These are phyloP conservation scores for Callosobruchus maculatus DNA, from an alignment of 2,888 invertebrate species.

Conservation along the genomic window DNA sequence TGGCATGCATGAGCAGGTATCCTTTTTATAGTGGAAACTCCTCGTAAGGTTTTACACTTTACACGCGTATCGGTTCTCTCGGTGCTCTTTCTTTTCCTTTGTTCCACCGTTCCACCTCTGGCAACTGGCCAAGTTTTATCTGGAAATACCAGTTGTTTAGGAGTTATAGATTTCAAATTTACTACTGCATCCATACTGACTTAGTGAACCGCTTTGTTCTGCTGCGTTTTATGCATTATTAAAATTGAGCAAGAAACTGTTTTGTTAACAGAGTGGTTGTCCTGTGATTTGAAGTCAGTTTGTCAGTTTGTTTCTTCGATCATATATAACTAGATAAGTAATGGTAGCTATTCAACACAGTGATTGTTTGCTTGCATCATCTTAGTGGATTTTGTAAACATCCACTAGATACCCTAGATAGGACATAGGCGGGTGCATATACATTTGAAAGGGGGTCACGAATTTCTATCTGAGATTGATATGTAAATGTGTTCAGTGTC, in stretches of 20 bases:
- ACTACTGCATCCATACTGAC: conserved; percentile 13
- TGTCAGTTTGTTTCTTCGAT: no score
- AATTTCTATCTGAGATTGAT: no score
- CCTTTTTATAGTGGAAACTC: not conserved
- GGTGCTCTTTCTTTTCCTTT: conserved; percentile 7
- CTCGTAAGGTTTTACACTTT: not conserved
- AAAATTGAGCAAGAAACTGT: not conserved
- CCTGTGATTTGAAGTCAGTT: not conserved
- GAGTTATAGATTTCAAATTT: conserved; percentile 15
- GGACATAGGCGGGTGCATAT: no score
- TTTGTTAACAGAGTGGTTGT: not conserved
- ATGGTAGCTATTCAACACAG: no score
- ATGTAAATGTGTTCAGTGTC: no score
- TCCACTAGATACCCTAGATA: no score
- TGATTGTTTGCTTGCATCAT: no score
- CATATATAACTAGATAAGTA: no score
- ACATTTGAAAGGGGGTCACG: no score
- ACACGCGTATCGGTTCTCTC: not conserved
- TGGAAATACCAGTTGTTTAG: conserved; percentile 15
- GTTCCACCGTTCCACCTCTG: conserved; percentile 16
- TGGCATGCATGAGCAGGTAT: not conserved
- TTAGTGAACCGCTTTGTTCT: conserved; percentile 12
- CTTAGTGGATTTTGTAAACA: no score
- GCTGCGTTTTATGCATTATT: not conserved
- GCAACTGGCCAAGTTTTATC: conserved; percentile 20